Conservation (phyloP, 2,797 vertebrate species). For the Discoglossus pictus region DNA sequence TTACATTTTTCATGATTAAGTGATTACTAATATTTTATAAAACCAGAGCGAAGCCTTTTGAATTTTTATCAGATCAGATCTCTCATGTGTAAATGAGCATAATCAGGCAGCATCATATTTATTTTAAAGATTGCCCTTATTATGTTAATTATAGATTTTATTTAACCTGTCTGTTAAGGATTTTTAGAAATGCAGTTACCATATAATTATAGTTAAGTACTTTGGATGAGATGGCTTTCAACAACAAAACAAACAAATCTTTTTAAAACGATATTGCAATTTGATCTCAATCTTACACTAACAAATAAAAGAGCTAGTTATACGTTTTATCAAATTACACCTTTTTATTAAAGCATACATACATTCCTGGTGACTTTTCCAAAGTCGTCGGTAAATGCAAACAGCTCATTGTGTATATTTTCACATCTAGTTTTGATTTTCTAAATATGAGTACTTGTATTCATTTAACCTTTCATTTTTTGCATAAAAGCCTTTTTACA, state of each 20-base stretch:
- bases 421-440: background rate
- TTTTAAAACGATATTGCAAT: constrained; percentile 28
- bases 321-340: constrained; percentile 17
- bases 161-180: constrained; percentile 34
- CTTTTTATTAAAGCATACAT: background rate
- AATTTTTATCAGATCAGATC: constrained; percentile 4
- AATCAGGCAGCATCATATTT: background rate
- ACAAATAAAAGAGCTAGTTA: constrained; percentile 20
- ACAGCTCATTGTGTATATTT: constrained; percentile 28
- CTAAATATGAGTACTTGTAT: constrained; percentile 12
- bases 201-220: constrained; percentile 41
- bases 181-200: constrained; percentile 17
- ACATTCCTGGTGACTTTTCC: constrained; percentile 8
- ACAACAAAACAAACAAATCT: constrained; percentile 42
- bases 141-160: constrained; percentile 41
- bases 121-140: constrained; percentile 10
- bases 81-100: background rate
- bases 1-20: background rate
- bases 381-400: constrained; percentile 6
- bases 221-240: constrained; percentile 29
- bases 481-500: constrained; percentile 5
- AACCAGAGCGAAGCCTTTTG: background rate
- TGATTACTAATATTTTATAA: constrained; percentile 8
- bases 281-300: constrained; percentile 26
- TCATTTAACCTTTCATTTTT: constrained; percentile 2